Conservation (phyloP, 2,797 vertebrate genomes). For the Malurus leucopterus region DNA sequence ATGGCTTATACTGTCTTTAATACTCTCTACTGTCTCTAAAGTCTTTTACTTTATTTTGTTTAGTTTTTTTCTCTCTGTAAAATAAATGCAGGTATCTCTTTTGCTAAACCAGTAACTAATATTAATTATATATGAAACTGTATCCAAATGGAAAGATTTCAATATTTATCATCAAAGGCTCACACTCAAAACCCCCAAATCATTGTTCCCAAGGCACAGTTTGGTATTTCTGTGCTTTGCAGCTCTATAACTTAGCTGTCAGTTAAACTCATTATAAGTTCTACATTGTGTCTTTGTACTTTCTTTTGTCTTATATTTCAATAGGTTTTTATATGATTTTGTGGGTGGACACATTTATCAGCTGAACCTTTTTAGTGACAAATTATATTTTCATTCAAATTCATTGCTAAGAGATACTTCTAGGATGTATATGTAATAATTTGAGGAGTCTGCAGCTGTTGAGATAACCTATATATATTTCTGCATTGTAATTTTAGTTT, state of each 20-base stretch:
- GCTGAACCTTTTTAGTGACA: neutral
- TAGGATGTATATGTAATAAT: neutral
- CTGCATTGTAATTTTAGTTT: neutral
- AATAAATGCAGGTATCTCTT: neutral
- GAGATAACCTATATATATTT: neutral
- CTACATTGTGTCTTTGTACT: neutral
- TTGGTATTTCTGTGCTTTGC: neutral
- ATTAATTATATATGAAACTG: neutral
- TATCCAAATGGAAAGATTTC: neutral
- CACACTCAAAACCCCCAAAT: fast-evolving
- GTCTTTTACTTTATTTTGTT: neutral
- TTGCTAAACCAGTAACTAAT: neutral
- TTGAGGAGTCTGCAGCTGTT: neutral
- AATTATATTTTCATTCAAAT: neutral
- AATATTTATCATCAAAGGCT: neutral
- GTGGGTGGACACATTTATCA: neutral
- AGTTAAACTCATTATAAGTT: neutral
- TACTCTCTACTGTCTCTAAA: too few species aligned
- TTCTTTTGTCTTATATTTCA: neutral
- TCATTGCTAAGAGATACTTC: neutral
- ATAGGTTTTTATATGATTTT: neutral
- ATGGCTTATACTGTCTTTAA: neutral
- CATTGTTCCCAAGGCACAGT: neutral
- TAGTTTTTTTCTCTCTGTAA: neutral
- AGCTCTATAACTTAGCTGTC: neutral